Conservation (phyloP, 2,113 vertebrate species). For the Nothoprocta pentlandii region DNA sequence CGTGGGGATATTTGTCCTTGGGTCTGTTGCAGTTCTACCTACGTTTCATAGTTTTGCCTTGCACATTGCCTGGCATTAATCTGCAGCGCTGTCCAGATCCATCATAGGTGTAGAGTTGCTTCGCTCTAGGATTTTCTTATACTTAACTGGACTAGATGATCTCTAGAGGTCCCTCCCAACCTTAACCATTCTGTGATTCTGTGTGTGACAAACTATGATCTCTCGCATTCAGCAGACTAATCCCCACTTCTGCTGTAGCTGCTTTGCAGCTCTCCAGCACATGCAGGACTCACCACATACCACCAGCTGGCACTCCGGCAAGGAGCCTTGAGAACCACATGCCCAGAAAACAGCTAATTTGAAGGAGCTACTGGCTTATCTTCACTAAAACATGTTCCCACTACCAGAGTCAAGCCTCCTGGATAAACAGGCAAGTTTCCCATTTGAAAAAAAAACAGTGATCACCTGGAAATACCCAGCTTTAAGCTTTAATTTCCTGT, state of each 20-base stretch:
- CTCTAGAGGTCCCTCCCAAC: too few species aligned
- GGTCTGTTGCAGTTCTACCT: too few species aligned
- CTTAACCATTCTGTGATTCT: too few species aligned
- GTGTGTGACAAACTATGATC: too few species aligned
- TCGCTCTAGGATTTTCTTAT: too few species aligned
- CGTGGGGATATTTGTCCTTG: too few species aligned
- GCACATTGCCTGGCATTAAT: too few species aligned
- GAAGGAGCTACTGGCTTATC: fast-evolving
- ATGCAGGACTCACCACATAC: not conserved
- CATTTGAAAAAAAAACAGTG: not conserved
- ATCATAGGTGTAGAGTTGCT: too few species aligned
- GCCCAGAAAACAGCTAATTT: not conserved
- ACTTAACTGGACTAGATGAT: too few species aligned
- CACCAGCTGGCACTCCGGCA: not conserved
- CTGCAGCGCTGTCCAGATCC: too few species aligned
- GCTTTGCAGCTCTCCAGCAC: not conserved
- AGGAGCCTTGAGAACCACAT: not conserved
- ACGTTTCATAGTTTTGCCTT: too few species aligned
- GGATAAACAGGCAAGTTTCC: not conserved
- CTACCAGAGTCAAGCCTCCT: not conserved
- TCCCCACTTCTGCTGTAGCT: fast-evolving
- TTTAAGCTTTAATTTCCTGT: not conserved
- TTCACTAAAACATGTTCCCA: fast-evolving
- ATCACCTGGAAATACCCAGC: not conserved
- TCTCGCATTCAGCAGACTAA: too few species aligned